These are phyloP conservation scores for Otolemur garnettii DNA, from an alignment of 2,113 vertebrate genomes.

Conservation along the genomic window DNA sequence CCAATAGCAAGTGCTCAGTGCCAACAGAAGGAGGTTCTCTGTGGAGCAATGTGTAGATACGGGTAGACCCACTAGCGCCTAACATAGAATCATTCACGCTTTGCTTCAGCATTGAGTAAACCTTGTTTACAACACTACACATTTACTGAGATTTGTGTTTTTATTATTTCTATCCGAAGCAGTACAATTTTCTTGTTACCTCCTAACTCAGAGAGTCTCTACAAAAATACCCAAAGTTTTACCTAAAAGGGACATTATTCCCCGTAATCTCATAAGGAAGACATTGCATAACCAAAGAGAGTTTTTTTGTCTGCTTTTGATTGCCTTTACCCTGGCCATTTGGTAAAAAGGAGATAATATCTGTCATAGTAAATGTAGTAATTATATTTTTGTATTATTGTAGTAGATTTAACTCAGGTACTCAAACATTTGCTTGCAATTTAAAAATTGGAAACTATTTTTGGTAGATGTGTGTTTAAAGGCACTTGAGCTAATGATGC, in stretches of 20 bases:
- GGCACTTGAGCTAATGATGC: background rate
- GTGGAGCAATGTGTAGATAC: background rate
- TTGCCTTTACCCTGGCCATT: slow-evolving; percentile 8
- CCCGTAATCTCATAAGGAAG: background rate
- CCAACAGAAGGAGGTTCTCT: background rate
- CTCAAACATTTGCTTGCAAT: slow-evolving; percentile 1
- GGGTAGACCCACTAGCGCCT: background rate
- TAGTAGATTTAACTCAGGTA: background rate
- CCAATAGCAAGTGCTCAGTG: background rate
- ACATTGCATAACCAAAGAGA: background rate
- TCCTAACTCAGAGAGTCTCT: background rate
- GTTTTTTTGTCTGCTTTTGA: background rate
- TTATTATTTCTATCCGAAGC: slow-evolving; percentile 21
- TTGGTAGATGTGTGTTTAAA: background rate
- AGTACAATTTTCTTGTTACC: background rate
- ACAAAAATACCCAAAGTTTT: background rate
- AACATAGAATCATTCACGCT: background rate
- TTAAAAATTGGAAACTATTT: slow-evolving; percentile 39
- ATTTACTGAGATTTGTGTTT: background rate
- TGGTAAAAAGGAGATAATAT: slow-evolving; percentile 14
- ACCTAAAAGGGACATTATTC: background rate
- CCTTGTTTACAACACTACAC: background rate
- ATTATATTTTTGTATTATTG: slow-evolving; percentile 4
- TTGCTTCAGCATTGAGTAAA: background rate
- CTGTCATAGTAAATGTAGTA: background rate